Conservation (phyloP, 2,888 invertebrate genomes). For the Blastobasis lacticolella region DNA sequence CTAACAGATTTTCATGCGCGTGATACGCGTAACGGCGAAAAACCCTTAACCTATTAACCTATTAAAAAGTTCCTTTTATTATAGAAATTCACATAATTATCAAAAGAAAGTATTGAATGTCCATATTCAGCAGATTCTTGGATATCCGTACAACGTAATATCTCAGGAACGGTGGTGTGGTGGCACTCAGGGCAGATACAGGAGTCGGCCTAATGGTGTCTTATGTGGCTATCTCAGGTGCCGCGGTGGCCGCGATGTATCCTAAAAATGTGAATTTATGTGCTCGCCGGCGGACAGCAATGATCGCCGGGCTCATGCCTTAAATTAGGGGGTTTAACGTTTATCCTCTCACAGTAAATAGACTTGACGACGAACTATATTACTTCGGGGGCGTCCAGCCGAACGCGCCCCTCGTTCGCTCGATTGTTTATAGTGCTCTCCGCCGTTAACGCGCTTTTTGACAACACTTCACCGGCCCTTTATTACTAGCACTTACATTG, state of each 20-base stretch:
- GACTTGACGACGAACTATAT: constrained; percentile 53
- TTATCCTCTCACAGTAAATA: constrained; percentile 65
- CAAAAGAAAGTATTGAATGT: too few species aligned
- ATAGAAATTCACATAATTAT: too few species aligned
- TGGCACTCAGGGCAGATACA: neutral
- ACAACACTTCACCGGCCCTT: constrained; percentile 14
- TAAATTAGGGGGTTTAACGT: constrained; percentile 69
- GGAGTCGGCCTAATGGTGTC: constrained; percentile 40
- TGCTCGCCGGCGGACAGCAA: constrained; percentile 54
- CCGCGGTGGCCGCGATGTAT: constrained; percentile 36
- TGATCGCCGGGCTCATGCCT: constrained; percentile 65
- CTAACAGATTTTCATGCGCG: too few species aligned
- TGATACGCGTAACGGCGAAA: too few species aligned
- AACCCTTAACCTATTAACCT: too few species aligned
- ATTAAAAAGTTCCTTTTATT: too few species aligned
- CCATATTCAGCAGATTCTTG: too few species aligned
- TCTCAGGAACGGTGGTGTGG: too few species aligned
- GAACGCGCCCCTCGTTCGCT: constrained; percentile 30
- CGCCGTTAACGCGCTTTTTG: constrained; percentile 32
- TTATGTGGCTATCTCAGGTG: constrained; percentile 56
- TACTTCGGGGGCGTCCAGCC: constrained; percentile 40
- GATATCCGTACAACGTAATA: too few species aligned
- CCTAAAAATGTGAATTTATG: constrained; percentile 71
- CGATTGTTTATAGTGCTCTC: constrained; percentile 44
- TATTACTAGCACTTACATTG: constrained; percentile 10